Percentiles rank a stretch among this genome's conserved stretches.
Conservation (phyloP, 2,888 invertebrate genomes). For the Poecilobothrus nobilitatus region DNA sequence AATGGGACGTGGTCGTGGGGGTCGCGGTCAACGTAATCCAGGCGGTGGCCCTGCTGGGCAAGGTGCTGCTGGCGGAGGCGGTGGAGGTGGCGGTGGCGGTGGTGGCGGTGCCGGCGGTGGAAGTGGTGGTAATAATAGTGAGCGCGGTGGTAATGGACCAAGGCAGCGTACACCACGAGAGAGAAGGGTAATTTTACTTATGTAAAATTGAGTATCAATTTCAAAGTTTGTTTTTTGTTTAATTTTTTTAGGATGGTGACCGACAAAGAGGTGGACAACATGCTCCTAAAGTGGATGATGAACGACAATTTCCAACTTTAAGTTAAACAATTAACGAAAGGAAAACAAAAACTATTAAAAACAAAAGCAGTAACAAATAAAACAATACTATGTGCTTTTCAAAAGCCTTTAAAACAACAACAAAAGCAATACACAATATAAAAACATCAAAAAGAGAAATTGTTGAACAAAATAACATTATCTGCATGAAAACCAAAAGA, state of each 20-base stretch:
- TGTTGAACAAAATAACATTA: no score
- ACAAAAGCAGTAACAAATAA: neutral
- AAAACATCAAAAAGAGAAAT: no score
- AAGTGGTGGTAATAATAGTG: neutral
- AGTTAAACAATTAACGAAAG: conserved; percentile 49
- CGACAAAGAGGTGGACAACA: conserved; percentile 29
- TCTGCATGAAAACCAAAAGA: no score
- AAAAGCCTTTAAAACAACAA: no score
- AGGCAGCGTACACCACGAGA: conserved; percentile 7
- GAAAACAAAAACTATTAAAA: conserved; percentile 11
- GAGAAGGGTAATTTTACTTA: conserved; percentile 20
- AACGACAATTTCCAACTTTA: conserved; percentile 90
- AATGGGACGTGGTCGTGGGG: conserved; percentile 55
- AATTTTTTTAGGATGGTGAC: conserved; percentile 21
- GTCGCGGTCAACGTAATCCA: conserved; percentile 16
- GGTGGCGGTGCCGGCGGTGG: conserved; percentile 18
- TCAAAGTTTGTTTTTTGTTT: neutral
- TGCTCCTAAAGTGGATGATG: conserved; percentile 83
- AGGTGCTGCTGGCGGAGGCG: conserved; percentile 30
- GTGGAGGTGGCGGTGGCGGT: conserved; percentile 24
- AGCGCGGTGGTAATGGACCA: conserved; percentile 9
- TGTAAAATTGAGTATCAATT: neutral
- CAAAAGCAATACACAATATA: no score
- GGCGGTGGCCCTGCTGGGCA: conserved; percentile 23
- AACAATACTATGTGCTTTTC: no score